These are phyloP conservation scores for Notechis scutatus DNA, from an alignment of 2,113 vertebrate genomes.

Conservation along the genomic window DNA sequence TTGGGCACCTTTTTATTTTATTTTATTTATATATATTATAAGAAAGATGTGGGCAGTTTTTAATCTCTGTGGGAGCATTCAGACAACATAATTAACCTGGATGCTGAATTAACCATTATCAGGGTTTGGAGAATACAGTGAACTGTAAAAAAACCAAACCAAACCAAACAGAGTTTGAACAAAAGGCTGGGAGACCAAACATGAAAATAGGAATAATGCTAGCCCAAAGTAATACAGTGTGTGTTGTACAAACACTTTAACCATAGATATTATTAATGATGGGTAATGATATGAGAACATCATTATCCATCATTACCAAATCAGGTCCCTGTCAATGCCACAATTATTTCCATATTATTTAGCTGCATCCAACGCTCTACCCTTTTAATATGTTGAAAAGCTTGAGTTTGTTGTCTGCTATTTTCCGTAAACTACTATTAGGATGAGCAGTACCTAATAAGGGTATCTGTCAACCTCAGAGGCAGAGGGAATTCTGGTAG, in stretches of 20 bases:
- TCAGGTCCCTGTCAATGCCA: neutral
- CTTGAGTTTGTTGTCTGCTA: neutral
- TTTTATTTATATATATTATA: too few species aligned
- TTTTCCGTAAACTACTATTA: neutral
- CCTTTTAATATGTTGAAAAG: neutral
- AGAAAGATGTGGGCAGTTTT: neutral
- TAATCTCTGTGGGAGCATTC: neutral
- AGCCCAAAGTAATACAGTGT: neutral
- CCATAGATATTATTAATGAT: neutral
- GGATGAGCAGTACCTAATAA: neutral
- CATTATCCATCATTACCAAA: too few species aligned
- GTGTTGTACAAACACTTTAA: neutral
- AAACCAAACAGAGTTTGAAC: neutral
- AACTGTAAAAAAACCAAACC: neutral
- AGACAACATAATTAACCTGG: neutral
- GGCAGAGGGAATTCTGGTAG: neutral
- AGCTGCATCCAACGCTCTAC: neutral
- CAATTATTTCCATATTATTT: neutral
- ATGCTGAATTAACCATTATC: neutral
- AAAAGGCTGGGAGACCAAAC: neutral
- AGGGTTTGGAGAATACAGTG: neutral
- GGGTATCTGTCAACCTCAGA: neutral
- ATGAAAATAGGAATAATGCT: neutral
- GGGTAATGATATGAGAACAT: neutral
- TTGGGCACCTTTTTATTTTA: neutral